Conservation (phyloP, 2,888 invertebrate species). For the Cephus rjabovi region DNA sequence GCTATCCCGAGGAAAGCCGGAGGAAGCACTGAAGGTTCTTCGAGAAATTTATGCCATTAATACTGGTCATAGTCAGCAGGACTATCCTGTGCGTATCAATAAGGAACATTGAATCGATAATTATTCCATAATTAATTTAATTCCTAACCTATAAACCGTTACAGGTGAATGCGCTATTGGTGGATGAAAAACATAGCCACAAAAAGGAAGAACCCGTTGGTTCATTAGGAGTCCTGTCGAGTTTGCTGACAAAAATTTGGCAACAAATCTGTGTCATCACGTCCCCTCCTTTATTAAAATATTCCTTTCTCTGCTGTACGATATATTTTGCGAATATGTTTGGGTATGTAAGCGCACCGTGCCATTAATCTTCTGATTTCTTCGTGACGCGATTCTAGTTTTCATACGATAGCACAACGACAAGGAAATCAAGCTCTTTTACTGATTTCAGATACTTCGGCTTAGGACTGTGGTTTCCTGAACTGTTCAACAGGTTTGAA, state of each 20-base stretch:
- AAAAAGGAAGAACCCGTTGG: constrained; percentile 19
- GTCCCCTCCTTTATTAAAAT: constrained; percentile 69
- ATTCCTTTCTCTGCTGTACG: constrained; percentile 71
- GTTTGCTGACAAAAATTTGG: constrained; percentile 69
- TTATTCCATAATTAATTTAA: not conserved
- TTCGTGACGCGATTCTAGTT: not conserved
- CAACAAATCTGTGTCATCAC: constrained; percentile 72
- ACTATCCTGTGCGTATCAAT: constrained; percentile 68
- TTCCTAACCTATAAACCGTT: constrained; percentile 14
- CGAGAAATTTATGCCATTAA: constrained; percentile 73
- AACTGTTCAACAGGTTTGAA: constrained; percentile 75
- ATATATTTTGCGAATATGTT: constrained; percentile 78
- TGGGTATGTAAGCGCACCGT: constrained; percentile 66
- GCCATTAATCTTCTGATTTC: not conserved
- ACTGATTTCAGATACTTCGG: constrained; percentile 73
- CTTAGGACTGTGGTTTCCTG: constrained; percentile 81
- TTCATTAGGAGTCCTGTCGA: constrained; percentile 31
- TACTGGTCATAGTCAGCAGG: constrained; percentile 64
- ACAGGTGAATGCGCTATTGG: constrained; percentile 37
- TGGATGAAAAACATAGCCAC: constrained; percentile 20
- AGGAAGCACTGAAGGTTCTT: constrained; percentile 73
- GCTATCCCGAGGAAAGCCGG: constrained; percentile 72
- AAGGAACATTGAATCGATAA: not conserved
- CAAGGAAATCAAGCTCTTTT: not conserved
- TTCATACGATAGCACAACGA: not conserved